Base-by-base conservation (phyloP, 2,888 invertebrate species). In the Hirtodrosophila cameraria region DNA sequence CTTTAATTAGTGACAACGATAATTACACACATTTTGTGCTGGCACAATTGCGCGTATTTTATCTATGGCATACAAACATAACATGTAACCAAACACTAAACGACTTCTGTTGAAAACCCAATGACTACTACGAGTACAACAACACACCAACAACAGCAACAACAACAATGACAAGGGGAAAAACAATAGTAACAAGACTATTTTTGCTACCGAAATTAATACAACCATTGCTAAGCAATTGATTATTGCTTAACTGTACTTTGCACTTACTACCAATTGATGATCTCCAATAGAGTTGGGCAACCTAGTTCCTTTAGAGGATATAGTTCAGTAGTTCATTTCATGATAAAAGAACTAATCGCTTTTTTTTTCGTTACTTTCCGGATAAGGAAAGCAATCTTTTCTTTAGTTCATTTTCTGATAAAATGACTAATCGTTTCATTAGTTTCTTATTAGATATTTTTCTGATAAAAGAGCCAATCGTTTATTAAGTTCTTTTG, bases 1-100 rank as follows among this genome's bases (percentile, higher is more conserved):
- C 64, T 84, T 84, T 88, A 88, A 87, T 87, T 87, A 87, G 84
- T 88, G 71, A 87, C 86, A 87, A 87, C 83, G 77, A 81, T 79
- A 88, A 88, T 87, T 87, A 87, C 86, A 87, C 79, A 86, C 63
- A 78, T 79, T 79, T 75, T 68, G 76, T 58, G 63, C 75, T 68
- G 71, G 63, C 71, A 71, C 74, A 71, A 68, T 71, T 71, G 75
- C 65, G 71, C 60, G 18, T 74, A 70, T 73, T 86, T 81, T 81
- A 81, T 81, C 80, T 78, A 54, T 43, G 70, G 71, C 75, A 61
- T 63, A 75, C 63, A 67, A 75, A 75, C 78, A 78, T 45, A 70
- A 76, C 71, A 75, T 66, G 75, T 46, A 72, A 38, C 72, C 75
- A 75, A 75, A 76, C 75, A 79, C 67, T 55, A 71, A 76, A 76